phyloP scores from a whole-genome alignment of 2,113 vertebrate genomes.

The Morone saxatilis region DNA sequence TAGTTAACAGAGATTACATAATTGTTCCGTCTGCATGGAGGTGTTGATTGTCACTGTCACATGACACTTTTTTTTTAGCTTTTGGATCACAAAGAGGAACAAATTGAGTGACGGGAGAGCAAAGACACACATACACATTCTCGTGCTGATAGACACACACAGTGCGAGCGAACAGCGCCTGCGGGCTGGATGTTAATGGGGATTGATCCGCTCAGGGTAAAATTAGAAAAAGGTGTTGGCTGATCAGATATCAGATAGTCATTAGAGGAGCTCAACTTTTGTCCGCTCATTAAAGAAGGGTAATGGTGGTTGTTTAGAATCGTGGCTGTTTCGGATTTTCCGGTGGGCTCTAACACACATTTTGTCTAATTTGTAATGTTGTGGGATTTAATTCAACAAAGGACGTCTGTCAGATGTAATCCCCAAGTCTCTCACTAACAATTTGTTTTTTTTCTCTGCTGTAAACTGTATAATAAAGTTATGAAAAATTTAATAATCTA shows the following conservation, averaged over 20 bases:
- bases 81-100: not conserved
- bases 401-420: not conserved
- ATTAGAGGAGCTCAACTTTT: constrained; percentile 39
- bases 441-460: not conserved
- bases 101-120: not conserved
- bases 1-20: constrained; percentile 27
- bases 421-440: not conserved
- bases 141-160: not conserved
- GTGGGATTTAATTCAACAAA: not conserved
- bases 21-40: not conserved
- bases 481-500: too few relatives aligned
- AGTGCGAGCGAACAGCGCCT: constrained; percentile 25
- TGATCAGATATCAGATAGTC: constrained; percentile 50
- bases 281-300: constrained; percentile 1
- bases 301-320: constrained; percentile 8
- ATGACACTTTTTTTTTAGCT: not conserved
- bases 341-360: too few relatives aligned
- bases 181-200: constrained; percentile 64
- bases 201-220: constrained; percentile 64
- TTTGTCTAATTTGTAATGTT: not conserved
- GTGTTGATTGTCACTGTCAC: constrained; percentile 2
- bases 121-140: not conserved
- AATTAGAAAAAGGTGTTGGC: constrained; percentile 53
- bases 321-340: not conserved
- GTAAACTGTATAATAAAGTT: not conserved